Conservation (phyloP, 1,140 invertebrate genomes). For the Caenorhabditis inopinata region DNA sequence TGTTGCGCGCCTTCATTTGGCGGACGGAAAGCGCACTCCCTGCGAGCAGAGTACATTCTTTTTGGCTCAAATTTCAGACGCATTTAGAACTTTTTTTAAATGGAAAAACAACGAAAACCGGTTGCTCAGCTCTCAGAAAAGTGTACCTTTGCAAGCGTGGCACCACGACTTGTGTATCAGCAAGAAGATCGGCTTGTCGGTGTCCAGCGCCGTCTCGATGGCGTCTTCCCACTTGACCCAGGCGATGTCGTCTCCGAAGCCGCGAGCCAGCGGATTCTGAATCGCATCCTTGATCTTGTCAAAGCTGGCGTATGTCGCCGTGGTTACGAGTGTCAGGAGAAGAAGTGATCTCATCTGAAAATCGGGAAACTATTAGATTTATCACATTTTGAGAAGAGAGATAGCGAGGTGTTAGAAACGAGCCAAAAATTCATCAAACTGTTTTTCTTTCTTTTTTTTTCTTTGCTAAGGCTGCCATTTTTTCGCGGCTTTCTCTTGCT, state of each 20-base stretch:
- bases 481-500: too few relatives aligned
- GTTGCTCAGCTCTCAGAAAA: too few relatives aligned
- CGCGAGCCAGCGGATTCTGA: conserved; percentile 27
- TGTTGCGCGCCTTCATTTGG: too few relatives aligned
- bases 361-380: not conserved
- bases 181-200: conserved; percentile 64
- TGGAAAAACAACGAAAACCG: too few relatives aligned
- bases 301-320: not conserved
- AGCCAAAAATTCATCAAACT: too few relatives aligned
- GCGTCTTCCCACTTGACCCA: conserved; percentile 66
- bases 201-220: conserved; percentile 61
- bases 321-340: conserved; percentile 11
- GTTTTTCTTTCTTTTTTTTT: too few relatives aligned
- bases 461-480: too few relatives aligned
- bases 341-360: conserved; percentile 24
- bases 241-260: conserved; percentile 61
- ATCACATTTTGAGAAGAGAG: too few relatives aligned
- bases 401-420: too few relatives aligned
- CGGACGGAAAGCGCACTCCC: not conserved
- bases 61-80: too few relatives aligned
- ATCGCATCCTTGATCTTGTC: conserved; percentile 25
- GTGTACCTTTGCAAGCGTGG: conserved; percentile 65
- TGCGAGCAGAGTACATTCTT: too few relatives aligned
- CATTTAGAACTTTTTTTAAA: too few relatives aligned
- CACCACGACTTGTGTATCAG: conserved; percentile 66